These are phyloP conservation scores for Natrix natrix DNA, from an alignment of 2,797 vertebrate genomes.

Conservation along the genomic window DNA sequence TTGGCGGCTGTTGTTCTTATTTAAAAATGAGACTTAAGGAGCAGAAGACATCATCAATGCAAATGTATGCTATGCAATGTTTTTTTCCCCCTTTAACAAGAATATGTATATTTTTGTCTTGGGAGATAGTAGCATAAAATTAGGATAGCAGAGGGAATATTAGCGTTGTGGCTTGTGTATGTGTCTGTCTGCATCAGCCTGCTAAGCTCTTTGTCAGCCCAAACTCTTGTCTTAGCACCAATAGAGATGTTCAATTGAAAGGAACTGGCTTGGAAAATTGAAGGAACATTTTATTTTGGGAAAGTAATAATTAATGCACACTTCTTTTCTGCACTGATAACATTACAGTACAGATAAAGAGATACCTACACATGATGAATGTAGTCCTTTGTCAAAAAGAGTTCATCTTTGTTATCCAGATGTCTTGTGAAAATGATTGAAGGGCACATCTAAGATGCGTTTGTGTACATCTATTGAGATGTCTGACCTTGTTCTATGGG, in stretches of 20 bases:
- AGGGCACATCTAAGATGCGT: neutral
- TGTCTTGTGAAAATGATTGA: neutral
- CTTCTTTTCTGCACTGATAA: neutral
- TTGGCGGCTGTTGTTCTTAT: constrained; percentile 9
- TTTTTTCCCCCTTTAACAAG: constrained; percentile 60
- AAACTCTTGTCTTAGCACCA: neutral
- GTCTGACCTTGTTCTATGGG: neutral
- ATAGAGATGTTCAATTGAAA: neutral
- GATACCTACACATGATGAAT: neutral
- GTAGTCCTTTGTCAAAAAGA: neutral
- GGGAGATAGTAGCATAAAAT: constrained; percentile 57
- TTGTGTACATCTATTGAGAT: neutral
- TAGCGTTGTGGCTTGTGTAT: constrained; percentile 20
- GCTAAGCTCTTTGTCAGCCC: neutral
- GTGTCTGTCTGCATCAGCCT: neutral
- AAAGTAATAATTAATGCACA: neutral
- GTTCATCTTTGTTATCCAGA: neutral
- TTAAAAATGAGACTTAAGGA: constrained; percentile 52
- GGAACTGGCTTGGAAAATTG: neutral
- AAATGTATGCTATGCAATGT: constrained; percentile 50
- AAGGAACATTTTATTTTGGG: neutral
- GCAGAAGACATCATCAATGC: constrained; percentile 54
- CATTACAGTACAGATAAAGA: neutral
- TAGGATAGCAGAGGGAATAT: constrained; percentile 48
- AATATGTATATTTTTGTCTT: constrained; percentile 57